phyloP scores from a whole-genome alignment of 92 coral and sea anemone genomes.

The Paramuricea clavata region DNA sequence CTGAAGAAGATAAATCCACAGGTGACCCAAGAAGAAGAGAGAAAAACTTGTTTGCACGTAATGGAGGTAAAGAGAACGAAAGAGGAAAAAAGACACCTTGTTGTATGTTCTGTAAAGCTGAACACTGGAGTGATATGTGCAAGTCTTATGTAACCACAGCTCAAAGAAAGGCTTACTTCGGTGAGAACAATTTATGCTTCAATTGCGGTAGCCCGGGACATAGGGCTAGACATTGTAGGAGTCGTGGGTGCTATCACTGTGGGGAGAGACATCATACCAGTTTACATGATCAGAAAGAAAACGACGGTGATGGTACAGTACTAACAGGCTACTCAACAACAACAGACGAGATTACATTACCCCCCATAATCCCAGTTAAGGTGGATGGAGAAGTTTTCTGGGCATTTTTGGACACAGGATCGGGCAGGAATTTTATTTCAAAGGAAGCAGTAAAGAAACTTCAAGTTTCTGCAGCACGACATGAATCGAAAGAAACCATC shows the following conservation, averaged over 20 bases:
- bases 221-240: constrained; percentile 10
- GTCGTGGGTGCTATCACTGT: constrained; percentile 26
- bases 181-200: constrained; percentile 17
- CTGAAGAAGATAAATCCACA: constrained; percentile 3
- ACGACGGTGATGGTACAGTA: not conserved
- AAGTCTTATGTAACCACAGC: constrained; percentile 2
- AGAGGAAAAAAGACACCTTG: not conserved
- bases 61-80: not conserved
- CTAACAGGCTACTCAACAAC: not conserved
- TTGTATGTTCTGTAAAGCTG: constrained; percentile 5
- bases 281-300: not conserved
- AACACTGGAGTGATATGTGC: constrained; percentile 22
- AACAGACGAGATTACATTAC: not conserved
- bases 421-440: constrained; percentile 47
- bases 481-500: constrained; percentile 37
- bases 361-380: constrained; percentile 22
- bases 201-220: constrained; percentile 32
- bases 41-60: not conserved
- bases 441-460: constrained; percentile 41
- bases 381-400: not conserved
- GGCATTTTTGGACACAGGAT: constrained; percentile 47
- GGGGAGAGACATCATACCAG: constrained; percentile 24
- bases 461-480: constrained; percentile 41
- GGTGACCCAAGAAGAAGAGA: constrained; percentile 8
- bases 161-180: not conserved